These are phyloP conservation scores for Actinia equina DNA, from an alignment of 64 coral and sea anemone species.

Conservation along the genomic window DNA sequence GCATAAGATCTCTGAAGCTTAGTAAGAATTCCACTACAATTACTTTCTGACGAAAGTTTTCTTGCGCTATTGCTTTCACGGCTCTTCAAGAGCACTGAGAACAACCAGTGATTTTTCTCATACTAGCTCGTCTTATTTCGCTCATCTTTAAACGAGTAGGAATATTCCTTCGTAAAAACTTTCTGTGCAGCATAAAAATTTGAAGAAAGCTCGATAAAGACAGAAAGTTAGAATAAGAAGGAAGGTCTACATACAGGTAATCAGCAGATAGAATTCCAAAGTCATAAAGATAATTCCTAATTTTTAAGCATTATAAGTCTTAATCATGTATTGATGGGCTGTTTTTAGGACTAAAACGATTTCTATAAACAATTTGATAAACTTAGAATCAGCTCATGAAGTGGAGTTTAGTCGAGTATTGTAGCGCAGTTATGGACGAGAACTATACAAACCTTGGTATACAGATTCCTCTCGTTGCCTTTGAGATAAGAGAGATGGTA, in stretches of 20 bases:
- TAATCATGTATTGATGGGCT: neutral
- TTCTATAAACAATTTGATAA: neutral
- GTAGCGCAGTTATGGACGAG: neutral
- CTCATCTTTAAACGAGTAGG: too few relatives aligned
- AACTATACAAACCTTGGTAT: conserved; percentile 21
- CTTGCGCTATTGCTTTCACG: too few relatives aligned
- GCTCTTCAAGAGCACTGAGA: too few relatives aligned
- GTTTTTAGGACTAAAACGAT: neutral
- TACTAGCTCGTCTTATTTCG: too few relatives aligned
- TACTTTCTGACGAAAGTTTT: too few relatives aligned
- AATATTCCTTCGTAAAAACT: too few relatives aligned
- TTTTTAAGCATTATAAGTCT: neutral
- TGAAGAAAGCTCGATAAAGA: too few relatives aligned
- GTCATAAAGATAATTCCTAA: neutral
- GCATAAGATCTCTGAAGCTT: neutral
- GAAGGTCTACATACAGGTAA: neutral
- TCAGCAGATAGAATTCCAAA: neutral
- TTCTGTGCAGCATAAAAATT: too few relatives aligned
- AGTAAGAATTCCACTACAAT: neutral
- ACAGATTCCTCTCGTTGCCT: conserved; percentile 5
- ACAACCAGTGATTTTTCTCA: too few relatives aligned
- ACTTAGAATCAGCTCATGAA: neutral
- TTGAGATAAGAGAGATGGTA: neutral
- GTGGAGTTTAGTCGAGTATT: neutral
- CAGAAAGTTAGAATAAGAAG: neutral